Evolutionary conservation across 2,113 vertebrate genomes (phyloP).

Genomic region (Sorex araneus): DNA sequence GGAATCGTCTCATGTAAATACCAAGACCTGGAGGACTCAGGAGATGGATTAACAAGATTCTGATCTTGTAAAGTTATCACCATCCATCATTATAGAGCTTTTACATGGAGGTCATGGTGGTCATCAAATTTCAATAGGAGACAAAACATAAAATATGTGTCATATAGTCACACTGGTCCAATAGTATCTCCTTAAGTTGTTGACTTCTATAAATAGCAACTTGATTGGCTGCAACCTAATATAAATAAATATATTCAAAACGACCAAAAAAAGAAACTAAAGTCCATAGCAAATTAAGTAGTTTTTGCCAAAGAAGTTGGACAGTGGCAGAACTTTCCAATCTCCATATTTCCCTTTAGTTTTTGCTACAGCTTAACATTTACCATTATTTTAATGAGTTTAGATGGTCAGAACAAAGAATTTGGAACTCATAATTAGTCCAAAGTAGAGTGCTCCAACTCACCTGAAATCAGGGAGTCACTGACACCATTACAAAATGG

Average conservation of each 20-base stretch:
- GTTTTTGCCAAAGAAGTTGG: not conserved
- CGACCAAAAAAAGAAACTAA: not conserved
- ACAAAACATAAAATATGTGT: not conserved
- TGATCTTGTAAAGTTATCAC: not conserved
- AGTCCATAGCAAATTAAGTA: not conserved
- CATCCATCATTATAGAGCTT: not conserved
- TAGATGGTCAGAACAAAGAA: not conserved
- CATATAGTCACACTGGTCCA: not conserved
- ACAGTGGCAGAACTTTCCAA: not conserved
- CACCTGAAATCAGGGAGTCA: not conserved
- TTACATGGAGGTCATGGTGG: not conserved
- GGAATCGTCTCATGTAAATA: not conserved
- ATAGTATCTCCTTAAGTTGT: conserved; percentile 8
- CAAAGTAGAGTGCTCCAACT: no score
- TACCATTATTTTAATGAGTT: conserved; percentile 17
- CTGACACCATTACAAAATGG: not conserved
- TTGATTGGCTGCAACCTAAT: not conserved
- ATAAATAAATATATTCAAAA: not conserved
- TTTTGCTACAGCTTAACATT: not conserved
- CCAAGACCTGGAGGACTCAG: not conserved
- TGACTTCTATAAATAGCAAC: not conserved
- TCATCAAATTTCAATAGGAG: conserved; percentile 31
- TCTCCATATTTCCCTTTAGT: not conserved
- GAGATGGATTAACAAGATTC: not conserved
- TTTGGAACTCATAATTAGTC: not conserved